These are phyloP conservation scores for Anthopleura sola DNA, from an alignment of 64 coral and sea anemone genomes.

Conservation along the genomic window DNA sequence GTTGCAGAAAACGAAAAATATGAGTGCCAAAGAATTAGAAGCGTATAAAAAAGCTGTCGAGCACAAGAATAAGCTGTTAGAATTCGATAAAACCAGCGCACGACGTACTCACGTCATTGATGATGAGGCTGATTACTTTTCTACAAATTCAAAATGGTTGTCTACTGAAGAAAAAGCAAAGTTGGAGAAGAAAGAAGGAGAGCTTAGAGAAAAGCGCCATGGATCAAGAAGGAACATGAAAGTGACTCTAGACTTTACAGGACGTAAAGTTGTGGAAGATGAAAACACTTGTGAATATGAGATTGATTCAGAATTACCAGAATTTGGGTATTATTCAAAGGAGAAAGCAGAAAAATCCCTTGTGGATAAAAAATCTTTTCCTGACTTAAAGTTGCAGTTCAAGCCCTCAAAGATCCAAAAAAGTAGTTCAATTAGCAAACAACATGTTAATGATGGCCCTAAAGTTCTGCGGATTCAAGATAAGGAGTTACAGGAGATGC, in stretches of 20 bases:
- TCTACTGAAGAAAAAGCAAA: slow-evolving; percentile 63
- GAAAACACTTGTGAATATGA: slow-evolving; percentile 32
- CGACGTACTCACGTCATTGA: slow-evolving; percentile 96
- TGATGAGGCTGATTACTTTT: slow-evolving; percentile 97
- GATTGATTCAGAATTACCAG: slow-evolving; percentile 18
- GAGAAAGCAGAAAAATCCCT: neutral
- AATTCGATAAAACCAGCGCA: slow-evolving; percentile 89
- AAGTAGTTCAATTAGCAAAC: neutral
- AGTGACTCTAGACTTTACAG: slow-evolving; percentile 94
- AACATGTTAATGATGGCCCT: neutral
- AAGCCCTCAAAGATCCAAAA: neutral
- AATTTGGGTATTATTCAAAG: slow-evolving; percentile 5
- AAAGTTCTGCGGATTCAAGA: slow-evolving; percentile 77
- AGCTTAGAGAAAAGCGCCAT: slow-evolving; percentile 70
- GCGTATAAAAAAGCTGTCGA: slow-evolving; percentile 73
- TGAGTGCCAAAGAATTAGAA: slow-evolving; percentile 22
- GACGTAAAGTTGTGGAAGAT: slow-evolving; percentile 82
- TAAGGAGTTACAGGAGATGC: slow-evolving; percentile 96
- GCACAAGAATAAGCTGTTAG: slow-evolving; percentile 87
- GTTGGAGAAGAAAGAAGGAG: slow-evolving; percentile 77
- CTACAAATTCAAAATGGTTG: slow-evolving; percentile 79
- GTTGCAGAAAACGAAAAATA: slow-evolving; percentile 13
- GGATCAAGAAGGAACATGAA: slow-evolving; percentile 75
- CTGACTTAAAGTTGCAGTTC: slow-evolving; percentile 21
- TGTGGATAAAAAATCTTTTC: neutral